These are phyloP conservation scores for Hippocampus zosterae DNA, from an alignment of 2,113 vertebrate genomes.

Conservation along the genomic window DNA sequence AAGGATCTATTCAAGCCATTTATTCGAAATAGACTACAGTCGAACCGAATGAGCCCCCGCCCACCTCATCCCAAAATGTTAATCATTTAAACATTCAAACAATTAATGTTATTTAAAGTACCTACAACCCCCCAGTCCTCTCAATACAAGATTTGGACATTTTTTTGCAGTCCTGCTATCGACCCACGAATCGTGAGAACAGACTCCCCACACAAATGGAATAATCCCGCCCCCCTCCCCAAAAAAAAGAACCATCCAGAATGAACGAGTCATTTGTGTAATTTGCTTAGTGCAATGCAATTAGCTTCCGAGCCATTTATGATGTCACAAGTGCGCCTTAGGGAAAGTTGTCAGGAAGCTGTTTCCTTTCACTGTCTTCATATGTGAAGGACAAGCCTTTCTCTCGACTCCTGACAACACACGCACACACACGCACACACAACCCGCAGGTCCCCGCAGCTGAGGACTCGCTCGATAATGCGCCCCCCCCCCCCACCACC, in stretches of 20 bases:
- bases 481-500: neutral
- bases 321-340: conserved; percentile 7
- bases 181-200: neutral
- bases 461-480: conserved; percentile 9
- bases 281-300: neutral
- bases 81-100: no score
- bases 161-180: neutral
- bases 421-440: conserved; percentile 7
- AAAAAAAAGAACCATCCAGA: neutral
- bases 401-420: conserved; percentile 6
- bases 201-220: neutral
- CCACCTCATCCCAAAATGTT: no score
- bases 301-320: neutral
- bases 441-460: neutral
- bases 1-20: no score
- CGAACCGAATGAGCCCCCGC: no score
- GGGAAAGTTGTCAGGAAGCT: conserved; percentile 9
- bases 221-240: neutral
- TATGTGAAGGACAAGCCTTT: neutral
- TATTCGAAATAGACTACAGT: no score
- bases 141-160: neutral
- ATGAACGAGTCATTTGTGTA: conserved; percentile 5
- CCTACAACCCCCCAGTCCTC: no score
- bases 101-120: no score
- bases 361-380: conserved; percentile 10